Evolutionary conservation across 2,113 vertebrate species (phyloP).

Genomic region (Aptenodytes forsteri): DNA sequence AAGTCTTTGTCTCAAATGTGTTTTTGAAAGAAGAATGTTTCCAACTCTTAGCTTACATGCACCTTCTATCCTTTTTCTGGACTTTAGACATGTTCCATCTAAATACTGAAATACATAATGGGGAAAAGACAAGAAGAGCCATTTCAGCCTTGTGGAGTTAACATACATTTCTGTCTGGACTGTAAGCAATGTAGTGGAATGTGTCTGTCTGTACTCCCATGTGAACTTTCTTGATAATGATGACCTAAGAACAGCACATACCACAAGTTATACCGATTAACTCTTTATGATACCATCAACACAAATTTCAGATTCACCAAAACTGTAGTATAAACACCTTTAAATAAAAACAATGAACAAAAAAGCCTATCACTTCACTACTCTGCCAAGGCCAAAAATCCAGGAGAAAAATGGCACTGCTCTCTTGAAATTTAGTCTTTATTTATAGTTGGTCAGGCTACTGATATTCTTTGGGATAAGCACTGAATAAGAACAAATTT

Average conservation of each 20-base stretch:
- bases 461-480: background rate
- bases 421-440: background rate
- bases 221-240: background rate
- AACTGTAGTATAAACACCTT: background rate
- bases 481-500: background rate
- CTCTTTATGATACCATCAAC: background rate
- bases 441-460: background rate
- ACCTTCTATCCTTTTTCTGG: background rate
- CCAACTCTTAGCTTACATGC: background rate
- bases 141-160: background rate
- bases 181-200: background rate
- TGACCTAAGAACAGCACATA: background rate
- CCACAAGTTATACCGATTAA: background rate
- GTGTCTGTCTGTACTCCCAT: background rate
- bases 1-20: background rate
- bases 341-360: background rate
- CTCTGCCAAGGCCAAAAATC: background rate
- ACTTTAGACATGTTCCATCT: background rate
- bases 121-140: background rate
- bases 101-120: background rate
- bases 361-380: background rate
- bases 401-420: background rate
- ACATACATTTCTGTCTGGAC: background rate
- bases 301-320: background rate
- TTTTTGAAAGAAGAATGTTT: background rate